Evolutionary conservation across 2,888 invertebrate species (phyloP), one percentile per base, ranked within the genome.

Genomic region (Xestoiulus laeticollis): DNA sequence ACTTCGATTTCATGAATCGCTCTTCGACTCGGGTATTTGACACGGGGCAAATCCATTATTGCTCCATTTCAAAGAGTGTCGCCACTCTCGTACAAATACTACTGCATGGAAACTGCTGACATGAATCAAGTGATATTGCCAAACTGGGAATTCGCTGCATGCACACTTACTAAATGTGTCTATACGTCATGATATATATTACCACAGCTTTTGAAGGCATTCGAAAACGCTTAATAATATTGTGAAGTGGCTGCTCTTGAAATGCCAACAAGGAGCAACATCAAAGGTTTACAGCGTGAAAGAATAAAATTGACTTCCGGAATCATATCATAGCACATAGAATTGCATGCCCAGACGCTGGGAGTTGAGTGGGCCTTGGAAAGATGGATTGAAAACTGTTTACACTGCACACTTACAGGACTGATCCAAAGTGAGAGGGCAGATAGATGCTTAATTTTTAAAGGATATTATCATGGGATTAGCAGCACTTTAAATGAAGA

Each of bases 251-350:
- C 19, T 53, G 53, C 16, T 53, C 53, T 53, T 53, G 19, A 53
- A 53, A 53, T 53, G 53, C 53, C 53, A 53, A 53, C 53, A 53
- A 53, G 53, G 53, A 53, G 53, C 19, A 53, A 53, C 53, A 53
- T 53, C 53, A 53, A 53, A 53, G 53, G 53, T 53, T 53, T 19
- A 48, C 48, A 48, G 48, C 48, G 48, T 48, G 14, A 12, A 48
- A 53, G 53, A 53, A 53, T 16, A 53, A 53, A 53, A 53, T 53
- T 19, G 53, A 53, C 53, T 16, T 4, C 19, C 53, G 19, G 53
- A 53, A 53, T 53, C 16, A 19, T 4, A 53, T 53, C 19, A 19
- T 1, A 16, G 19, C 2, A 38, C 6, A 38, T 38, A 38, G 33
- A 38, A 38, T 38, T 2, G 33, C 33, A n/a, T n/a, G n/a, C n/a